phyloP scores from a whole-genome alignment of 2,113 vertebrate genomes.

The Polyodon spathula region DNA sequence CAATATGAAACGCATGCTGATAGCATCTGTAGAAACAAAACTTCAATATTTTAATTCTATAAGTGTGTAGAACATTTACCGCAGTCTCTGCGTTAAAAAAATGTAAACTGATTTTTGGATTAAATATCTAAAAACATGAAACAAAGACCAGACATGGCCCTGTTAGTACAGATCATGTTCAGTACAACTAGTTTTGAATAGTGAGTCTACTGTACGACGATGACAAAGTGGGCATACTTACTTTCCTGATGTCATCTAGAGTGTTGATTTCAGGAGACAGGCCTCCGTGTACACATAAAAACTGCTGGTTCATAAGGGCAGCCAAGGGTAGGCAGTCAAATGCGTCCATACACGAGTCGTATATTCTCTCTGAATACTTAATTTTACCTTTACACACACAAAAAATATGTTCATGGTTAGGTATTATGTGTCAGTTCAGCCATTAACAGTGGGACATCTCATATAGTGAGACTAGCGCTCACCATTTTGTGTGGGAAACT shows the following conservation, averaged over 20 bases:
- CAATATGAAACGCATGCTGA: too few relatives aligned
- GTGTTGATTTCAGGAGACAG: slow-evolving; percentile 97
- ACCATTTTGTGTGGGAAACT: too few relatives aligned
- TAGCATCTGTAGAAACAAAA: too few relatives aligned
- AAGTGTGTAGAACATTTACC: too few relatives aligned
- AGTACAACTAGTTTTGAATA: background rate
- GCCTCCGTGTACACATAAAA: slow-evolving; percentile 93
- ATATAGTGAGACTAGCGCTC: too few relatives aligned
- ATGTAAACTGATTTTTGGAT: too few relatives aligned
- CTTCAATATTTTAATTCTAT: too few relatives aligned
- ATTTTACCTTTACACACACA: slow-evolving; percentile 82
- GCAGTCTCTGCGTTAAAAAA: too few relatives aligned
- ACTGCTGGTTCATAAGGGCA: slow-evolving; percentile 97
- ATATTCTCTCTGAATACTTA: slow-evolving; percentile 97
- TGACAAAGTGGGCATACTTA: slow-evolving; percentile 53
- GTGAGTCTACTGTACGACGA: background rate
- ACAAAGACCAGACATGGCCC: too few relatives aligned
- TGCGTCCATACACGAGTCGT: slow-evolving; percentile 97
- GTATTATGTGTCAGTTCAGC: slow-evolving; percentile 31
- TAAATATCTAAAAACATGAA: too few relatives aligned
- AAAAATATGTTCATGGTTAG: slow-evolving; percentile 22
- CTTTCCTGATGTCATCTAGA: slow-evolving; percentile 97
- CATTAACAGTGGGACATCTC: too few relatives aligned
- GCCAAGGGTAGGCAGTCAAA: slow-evolving; percentile 98
- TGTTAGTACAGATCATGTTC: too few relatives aligned